These are phyloP conservation scores for Cacatua alba DNA, from an alignment of 2,113 vertebrate species.

Conservation along the genomic window DNA sequence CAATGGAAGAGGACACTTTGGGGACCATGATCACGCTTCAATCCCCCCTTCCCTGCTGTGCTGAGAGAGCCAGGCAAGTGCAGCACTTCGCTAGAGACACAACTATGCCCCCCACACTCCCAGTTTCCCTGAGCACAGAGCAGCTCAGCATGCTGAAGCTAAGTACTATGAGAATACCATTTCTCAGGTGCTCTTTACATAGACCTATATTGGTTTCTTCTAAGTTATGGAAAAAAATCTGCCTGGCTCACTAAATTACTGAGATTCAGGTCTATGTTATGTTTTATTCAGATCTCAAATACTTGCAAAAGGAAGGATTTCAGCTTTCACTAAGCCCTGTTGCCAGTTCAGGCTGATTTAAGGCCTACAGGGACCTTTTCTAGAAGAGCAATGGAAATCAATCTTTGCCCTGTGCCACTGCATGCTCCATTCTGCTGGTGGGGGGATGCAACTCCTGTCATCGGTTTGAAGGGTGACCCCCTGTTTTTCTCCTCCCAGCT, in stretches of 20 bases:
- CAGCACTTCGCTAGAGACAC: background rate
- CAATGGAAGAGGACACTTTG: background rate
- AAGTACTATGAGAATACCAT: background rate
- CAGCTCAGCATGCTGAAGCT: background rate
- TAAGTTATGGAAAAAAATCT: background rate
- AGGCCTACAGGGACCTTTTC: background rate
- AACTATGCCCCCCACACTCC: background rate
- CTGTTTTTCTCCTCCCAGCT: background rate
- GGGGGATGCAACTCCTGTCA: background rate
- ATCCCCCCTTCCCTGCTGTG: background rate
- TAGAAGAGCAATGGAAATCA: conserved; percentile 18
- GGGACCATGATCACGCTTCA: background rate
- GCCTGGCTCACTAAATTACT: conserved; percentile 4
- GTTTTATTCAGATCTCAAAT: conserved; percentile 64
- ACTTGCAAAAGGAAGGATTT: conserved; percentile 34
- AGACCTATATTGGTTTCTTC: background rate
- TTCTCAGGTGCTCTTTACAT: background rate
- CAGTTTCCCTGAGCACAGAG: background rate
- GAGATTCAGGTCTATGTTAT: conserved; percentile 29
- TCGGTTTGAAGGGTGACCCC: background rate
- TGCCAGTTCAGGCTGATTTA: conserved; percentile 51
- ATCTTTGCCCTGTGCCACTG: background rate
- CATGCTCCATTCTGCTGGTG: background rate
- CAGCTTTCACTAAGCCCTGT: background rate
- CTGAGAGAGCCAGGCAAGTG: background rate